phyloP scores from a whole-genome alignment of 2,113 vertebrate genomes.

The Excalfactoria chinensis region DNA sequence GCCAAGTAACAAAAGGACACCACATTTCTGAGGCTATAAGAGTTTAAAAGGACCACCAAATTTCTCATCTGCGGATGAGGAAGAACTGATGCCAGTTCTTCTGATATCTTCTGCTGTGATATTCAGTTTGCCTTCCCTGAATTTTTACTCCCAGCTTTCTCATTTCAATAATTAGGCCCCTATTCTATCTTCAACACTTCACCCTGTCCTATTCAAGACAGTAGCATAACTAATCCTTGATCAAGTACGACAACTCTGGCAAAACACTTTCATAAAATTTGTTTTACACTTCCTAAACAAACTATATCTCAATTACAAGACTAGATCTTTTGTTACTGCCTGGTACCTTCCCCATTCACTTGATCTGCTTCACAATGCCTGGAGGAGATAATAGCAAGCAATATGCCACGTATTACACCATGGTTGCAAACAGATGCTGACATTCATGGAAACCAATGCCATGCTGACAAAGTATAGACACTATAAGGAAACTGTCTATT shows the following conservation, averaged over 20 bases:
- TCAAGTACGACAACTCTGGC: not conserved
- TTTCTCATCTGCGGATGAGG: not conserved
- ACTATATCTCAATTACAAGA: not conserved
- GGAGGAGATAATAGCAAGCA: not conserved
- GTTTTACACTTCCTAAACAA: not conserved
- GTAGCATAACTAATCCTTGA: not conserved
- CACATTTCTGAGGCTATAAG: not conserved
- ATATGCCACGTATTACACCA: not conserved
- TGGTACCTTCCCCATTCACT: not conserved
- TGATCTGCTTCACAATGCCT: not conserved
- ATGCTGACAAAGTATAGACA: not conserved
- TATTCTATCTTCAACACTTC: not conserved
- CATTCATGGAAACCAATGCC: constrained; percentile 5
- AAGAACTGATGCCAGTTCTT: not conserved
- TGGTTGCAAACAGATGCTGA: constrained; percentile 8
- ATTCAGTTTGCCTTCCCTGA: not conserved
- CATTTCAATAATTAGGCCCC: not conserved
- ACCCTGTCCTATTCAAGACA: not conserved
- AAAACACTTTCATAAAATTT: not conserved
- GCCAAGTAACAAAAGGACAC: not conserved
- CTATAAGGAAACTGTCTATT: not conserved
- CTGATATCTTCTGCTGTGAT: not conserved
- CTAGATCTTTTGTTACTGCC: not conserved
- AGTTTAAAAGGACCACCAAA: not conserved
- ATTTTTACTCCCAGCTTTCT: not conserved